phyloP scores from a whole-genome alignment of 2,797 vertebrate genomes.

The Chelon auratus region DNA sequence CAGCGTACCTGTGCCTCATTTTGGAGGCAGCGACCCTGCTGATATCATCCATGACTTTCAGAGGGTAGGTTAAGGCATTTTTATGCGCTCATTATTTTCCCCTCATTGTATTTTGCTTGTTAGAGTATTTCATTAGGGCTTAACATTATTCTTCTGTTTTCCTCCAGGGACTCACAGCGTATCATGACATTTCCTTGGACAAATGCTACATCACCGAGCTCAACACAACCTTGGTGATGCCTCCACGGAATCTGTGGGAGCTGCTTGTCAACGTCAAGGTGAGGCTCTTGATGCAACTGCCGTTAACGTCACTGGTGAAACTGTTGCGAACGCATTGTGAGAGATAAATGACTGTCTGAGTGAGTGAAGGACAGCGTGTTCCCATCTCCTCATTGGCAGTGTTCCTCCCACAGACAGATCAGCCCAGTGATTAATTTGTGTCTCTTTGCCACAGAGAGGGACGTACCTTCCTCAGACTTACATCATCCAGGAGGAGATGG shows the following conservation, averaged over 20 bases:
- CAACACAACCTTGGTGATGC: conserved; percentile 93
- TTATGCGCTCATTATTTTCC: neutral
- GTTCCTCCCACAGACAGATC: conserved; percentile 28
- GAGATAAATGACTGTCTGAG: conserved; percentile 26
- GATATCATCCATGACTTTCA: conserved; percentile 97
- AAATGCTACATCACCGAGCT: conserved; percentile 96
- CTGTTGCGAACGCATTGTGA: conserved; percentile 12
- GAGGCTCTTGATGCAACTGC: conserved; percentile 35
- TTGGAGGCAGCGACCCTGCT: conserved; percentile 91
- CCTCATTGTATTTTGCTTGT: neutral
- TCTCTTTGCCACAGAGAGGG: conserved; percentile 86
- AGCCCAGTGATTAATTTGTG: conserved; percentile 52
- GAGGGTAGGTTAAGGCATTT: conserved; percentile 81
- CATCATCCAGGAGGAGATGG: conserved; percentile 96
- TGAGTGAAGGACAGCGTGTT: conserved; percentile 34
- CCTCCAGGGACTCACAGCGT: conserved; percentile 92
- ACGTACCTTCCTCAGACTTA: conserved; percentile 95
- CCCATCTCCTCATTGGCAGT: conserved; percentile 14
- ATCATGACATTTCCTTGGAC: conserved; percentile 92
- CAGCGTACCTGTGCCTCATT: conserved; percentile 91
- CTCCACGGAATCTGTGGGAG: conserved; percentile 94
- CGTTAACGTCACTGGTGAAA: neutral
- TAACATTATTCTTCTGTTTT: conserved; percentile 1
- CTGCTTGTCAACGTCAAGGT: conserved; percentile 95
- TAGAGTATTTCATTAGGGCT: neutral